Evolutionary conservation across 2,797 vertebrate species (phyloP).

Genomic region (Sus cebifrons): DNA sequence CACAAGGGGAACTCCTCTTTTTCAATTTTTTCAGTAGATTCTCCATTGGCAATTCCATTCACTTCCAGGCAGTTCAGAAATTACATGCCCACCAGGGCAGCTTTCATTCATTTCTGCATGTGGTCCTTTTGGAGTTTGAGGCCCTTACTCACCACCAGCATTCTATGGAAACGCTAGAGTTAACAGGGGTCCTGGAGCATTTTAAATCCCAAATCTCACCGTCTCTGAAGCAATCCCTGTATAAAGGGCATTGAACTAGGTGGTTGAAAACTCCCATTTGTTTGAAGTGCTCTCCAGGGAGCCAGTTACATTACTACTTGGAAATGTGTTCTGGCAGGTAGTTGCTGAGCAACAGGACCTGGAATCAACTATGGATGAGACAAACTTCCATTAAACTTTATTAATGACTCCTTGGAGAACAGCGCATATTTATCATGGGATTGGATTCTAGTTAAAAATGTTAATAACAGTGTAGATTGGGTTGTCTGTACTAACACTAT

Average conservation of each 20-base stretch:
- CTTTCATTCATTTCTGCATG: not conserved
- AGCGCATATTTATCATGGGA: constrained; percentile 21
- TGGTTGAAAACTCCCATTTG: constrained; percentile 76
- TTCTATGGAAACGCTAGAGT: constrained; percentile 64
- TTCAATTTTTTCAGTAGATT: not conserved
- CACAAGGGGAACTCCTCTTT: not conserved
- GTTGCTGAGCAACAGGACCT: constrained; percentile 77
- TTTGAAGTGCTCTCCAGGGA: constrained; percentile 79
- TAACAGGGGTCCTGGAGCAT: constrained; percentile 66
- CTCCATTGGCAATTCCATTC: constrained; percentile 14
- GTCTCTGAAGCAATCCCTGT: constrained; percentile 72
- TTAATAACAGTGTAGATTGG: constrained; percentile 38
- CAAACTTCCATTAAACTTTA: constrained; percentile 66
- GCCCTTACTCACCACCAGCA: not conserved
- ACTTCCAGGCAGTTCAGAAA: constrained; percentile 43
- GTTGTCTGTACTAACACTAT: not conserved
- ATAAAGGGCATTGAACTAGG: constrained; percentile 80
- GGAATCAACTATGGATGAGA: constrained; percentile 57
- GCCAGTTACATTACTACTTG: constrained; percentile 72
- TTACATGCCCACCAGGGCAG: not conserved
- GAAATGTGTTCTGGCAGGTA: constrained; percentile 77
- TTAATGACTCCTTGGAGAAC: constrained; percentile 34
- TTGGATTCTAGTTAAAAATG: constrained; percentile 63
- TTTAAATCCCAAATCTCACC: constrained; percentile 69
- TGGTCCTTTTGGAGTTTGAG: constrained; percentile 53